Evolutionary conservation across 2,888 invertebrate genomes (phyloP).

Genomic region (Periphyllus acericola): DNA sequence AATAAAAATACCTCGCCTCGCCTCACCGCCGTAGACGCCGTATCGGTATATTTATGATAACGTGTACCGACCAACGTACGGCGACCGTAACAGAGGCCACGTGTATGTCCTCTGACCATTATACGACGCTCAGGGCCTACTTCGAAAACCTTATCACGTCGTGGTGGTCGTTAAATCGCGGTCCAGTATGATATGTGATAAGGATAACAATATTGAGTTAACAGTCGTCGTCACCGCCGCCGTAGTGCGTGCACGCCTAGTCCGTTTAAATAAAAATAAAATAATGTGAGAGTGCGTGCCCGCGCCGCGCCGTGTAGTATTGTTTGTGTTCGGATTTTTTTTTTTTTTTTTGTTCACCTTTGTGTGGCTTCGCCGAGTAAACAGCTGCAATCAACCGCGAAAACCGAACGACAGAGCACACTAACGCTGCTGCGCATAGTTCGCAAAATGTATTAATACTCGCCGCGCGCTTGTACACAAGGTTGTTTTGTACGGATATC

Average conservation of each 20-base stretch:
- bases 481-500: not conserved
- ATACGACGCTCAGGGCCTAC: not conserved
- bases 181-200: no score
- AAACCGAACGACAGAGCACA: no score
- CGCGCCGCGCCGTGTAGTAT: not conserved
- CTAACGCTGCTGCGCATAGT: not conserved
- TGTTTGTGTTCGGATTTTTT: not conserved
- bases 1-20: not conserved
- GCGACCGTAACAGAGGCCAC: not conserved
- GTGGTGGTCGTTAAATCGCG: not conserved
- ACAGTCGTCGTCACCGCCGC: no score
- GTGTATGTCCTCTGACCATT: not conserved
- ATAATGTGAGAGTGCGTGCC: no score
- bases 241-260: no score
- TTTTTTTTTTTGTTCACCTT: not conserved
- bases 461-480: not conserved
- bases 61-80: not conserved
- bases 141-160: not conserved
- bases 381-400: not conserved
- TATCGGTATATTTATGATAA: not conserved
- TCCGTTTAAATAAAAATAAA: no score
- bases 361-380: not conserved
- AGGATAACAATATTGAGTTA: no score
- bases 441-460: not conserved
- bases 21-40: no score